Base-by-base conservation (phyloP, 2,797 vertebrate species). In the Pangasius djambal region DNA sequence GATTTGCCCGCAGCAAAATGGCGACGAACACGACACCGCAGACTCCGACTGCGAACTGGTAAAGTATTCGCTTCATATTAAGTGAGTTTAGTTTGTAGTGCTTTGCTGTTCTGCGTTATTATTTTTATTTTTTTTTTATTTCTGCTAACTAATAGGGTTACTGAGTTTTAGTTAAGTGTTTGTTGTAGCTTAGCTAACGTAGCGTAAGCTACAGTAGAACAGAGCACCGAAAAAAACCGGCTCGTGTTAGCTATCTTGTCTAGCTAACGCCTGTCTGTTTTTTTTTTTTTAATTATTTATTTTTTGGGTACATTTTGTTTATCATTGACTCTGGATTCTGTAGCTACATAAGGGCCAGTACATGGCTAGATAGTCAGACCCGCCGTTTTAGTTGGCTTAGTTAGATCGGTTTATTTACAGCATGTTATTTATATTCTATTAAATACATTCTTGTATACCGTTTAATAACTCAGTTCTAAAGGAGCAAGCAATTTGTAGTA, bases 11-110 rank as follows among this genome's bases (percentile, higher is more conserved):
- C 75, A 92, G 92, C 90, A 94, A 97, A 97, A 97, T 97, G 96
- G 96, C 96, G 94, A 96, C 96, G 93, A 97, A 96, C 88, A 90
- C 96, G 88, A 94, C 95, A 6, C 95, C 95, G 87, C 91, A 94
- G 87, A 83, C 93, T 15, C 89, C 95, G 15, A 44, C 95, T 59
- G 44, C 93, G 2, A 96, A 91, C 92, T 97, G 96, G 96, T 97
- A 95, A 89, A 95, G 48, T 70, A n/a, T 67, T 50, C n/a, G 40
- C 10, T 65, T 44, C 28, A 0, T 69, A 6, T 69, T 10, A 48
- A 63, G 18, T 37, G n/a, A 16, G 31, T 55, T 55, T 79, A 79
- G 15, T 40, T 40, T 40, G n/a, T 10, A 1, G 13, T 79, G 1
- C 1, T 7, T 9, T 79, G 7, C 0, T 57, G 16, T 34, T 55